Base-by-base conservation (phyloP, 2,113 vertebrate genomes). In the Setophaga coronata region DNA sequence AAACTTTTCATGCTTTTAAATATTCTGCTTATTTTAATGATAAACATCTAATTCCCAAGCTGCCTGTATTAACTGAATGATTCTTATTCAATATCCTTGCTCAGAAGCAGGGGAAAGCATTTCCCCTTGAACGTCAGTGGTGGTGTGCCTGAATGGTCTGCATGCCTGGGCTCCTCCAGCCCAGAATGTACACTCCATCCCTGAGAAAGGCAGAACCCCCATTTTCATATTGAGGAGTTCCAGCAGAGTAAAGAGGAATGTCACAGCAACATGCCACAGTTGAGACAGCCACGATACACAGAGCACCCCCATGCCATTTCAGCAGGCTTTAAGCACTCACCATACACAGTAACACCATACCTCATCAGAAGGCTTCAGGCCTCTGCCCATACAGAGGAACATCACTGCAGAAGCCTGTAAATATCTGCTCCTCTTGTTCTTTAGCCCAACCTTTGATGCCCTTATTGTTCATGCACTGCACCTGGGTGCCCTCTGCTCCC, bases 1-100 rank as follows among this genome's bases (percentile, higher is more conserved):
- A 42, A 92, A 70, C 19, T 93, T 93, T 87, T 91, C 61, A 91
- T 43, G 45, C 70, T 87, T 89, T 91, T 90, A 93, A 91, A 82
- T 28, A 4, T 89, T 79, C 84, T 87, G 50, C 73, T 95, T 85
- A 72, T 89, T 94, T 96, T 82, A 93, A 94, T 53, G 89, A 91
- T 82, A 93, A 85, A 79, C 73, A 89, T 53, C 28, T 65, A 82
- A 94, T 87, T 94, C 93, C 91, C 93, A 89, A 79, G 66, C 40
- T 58, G 53, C 17, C 65, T 48, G 5, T 43, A 71, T 36, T 21
- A 64, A 57, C 61, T 91, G 81, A 97, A 94, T 76, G 66, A 80
- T 2, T 66, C 36, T 82, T 85, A 58, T 53, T 93, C 87, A 96
- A 33, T 33, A 54, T 23, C 91, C 69, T 36, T 26, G 64, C 65